These are phyloP conservation scores for Bos taurus DNA, from an alignment of 2,113 vertebrate species.

Conservation along the genomic window DNA sequence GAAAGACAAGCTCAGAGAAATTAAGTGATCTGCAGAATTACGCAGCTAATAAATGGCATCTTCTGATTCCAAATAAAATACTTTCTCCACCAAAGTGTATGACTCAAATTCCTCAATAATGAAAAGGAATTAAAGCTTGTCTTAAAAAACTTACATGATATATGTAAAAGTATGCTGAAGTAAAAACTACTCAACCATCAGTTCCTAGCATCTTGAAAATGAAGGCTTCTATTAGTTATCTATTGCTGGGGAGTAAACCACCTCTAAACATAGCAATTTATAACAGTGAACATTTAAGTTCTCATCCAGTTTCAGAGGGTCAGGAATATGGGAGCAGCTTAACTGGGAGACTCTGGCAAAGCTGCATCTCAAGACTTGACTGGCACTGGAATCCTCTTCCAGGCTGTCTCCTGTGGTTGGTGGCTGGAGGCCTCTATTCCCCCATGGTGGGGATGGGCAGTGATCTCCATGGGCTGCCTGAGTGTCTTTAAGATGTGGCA, in stretches of 20 bases:
- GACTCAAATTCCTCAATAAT: not conserved
- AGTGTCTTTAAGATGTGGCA: not conserved
- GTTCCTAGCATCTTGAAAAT: slow-evolving; percentile 1
- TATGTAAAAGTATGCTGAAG: not conserved
- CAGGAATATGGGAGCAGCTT: not conserved
- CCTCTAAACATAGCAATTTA: not conserved
- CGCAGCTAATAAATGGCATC: not conserved
- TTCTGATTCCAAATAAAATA: not conserved
- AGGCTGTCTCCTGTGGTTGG: not conserved
- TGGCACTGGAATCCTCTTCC: not conserved
- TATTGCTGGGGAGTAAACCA: not conserved
- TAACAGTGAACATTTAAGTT: not conserved
- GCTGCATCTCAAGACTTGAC: not conserved
- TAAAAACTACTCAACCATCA: not conserved
- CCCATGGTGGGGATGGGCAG: not conserved
- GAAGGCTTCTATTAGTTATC: not conserved
- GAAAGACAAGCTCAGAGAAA: not conserved
- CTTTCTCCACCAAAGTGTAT: not conserved
- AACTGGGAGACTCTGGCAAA: not conserved
- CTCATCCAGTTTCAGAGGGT: not conserved
- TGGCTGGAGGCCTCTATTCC: not conserved
- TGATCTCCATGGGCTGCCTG: not conserved
- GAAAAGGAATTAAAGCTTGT: not conserved
- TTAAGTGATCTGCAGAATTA: not conserved
- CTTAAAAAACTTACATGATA: not conserved